These are phyloP conservation scores for Nasonia oneida DNA, from an alignment of 2,888 invertebrate genomes.

Conservation along the genomic window DNA sequence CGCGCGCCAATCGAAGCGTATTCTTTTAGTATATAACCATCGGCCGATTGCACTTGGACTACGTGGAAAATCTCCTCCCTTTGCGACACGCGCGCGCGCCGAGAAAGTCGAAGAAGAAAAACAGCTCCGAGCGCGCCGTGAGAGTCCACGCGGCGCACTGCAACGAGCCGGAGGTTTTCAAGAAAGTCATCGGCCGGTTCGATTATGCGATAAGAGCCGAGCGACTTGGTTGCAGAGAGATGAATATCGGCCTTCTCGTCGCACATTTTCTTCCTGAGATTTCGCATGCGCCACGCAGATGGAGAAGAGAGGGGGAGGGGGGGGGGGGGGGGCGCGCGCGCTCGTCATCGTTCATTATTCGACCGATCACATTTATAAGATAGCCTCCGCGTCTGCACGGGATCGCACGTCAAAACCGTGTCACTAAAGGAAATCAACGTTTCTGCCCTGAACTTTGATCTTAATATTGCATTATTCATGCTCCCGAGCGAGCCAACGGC, in stretches of 20 bases:
- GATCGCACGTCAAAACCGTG: conserved; percentile 27
- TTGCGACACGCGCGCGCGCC: no score
- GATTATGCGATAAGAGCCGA: neutral
- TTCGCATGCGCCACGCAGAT: no score
- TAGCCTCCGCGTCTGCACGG: neutral
- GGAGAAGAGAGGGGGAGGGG: no score
- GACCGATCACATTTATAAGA: neutral
- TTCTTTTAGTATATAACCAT: no score
- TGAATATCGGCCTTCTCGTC: no score
- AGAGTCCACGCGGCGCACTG: neutral
- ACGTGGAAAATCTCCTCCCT: no score
- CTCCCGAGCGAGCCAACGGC: neutral
- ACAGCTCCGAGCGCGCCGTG: neutral
- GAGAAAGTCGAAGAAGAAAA: neutral
- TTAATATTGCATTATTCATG: conserved; percentile 67
- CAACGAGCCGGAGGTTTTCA: neutral
- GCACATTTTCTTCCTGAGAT: no score
- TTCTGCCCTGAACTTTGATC: conserved; percentile 67
- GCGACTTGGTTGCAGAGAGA: no score
- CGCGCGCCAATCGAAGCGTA: no score
- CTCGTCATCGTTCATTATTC: neutral
- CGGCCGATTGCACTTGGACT: no score
- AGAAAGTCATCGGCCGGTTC: neutral
- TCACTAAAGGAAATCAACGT: conserved; percentile 23
- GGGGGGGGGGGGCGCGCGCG: no score